Percentiles rank a stretch among this genome's conserved stretches.
Evolutionary conservation across 2,888 invertebrate genomes (phyloP).

Genomic region (Leucophenga montana): DNA sequence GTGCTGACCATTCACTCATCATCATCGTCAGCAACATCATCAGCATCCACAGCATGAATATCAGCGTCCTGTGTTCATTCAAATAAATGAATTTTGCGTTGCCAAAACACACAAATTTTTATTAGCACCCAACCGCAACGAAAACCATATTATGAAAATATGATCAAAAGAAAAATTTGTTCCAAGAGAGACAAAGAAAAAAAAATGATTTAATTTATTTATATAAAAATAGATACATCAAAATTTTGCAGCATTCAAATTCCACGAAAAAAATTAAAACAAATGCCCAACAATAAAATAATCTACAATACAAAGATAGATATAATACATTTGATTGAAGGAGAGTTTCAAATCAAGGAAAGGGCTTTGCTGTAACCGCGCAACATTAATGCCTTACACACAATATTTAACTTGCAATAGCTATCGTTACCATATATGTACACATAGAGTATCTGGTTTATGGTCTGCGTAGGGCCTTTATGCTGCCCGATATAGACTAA

Average conservation of each 20-base stretch:
- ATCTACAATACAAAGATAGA: neutral
- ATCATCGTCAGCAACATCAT: neutral
- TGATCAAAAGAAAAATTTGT: conserved; percentile 4
- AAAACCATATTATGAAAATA: conserved; percentile 9
- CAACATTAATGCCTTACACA: too few species aligned
- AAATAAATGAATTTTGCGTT: conserved; percentile 18
- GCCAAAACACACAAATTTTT: conserved; percentile 7
- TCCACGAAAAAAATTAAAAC: neutral
- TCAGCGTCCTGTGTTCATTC: neutral
- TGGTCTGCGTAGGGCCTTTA: too few species aligned
- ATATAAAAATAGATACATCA: neutral
- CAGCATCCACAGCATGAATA: too few species aligned
- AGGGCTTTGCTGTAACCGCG: too few species aligned
- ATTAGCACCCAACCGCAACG: conserved; percentile 20
- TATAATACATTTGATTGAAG: too few species aligned
- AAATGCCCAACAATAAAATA: neutral
- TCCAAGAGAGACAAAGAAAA: neutral
- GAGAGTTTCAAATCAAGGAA: too few species aligned
- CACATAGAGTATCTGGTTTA: too few species aligned
- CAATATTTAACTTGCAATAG: too few species aligned
- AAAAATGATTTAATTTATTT: neutral
- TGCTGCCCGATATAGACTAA: too few species aligned
- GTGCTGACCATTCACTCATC: too few species aligned
- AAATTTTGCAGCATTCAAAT: neutral
- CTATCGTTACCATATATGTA: too few species aligned